These are phyloP conservation scores for Dendrolimus kikuchii DNA, from an alignment of 1,140 invertebrate species.

Conservation along the genomic window DNA sequence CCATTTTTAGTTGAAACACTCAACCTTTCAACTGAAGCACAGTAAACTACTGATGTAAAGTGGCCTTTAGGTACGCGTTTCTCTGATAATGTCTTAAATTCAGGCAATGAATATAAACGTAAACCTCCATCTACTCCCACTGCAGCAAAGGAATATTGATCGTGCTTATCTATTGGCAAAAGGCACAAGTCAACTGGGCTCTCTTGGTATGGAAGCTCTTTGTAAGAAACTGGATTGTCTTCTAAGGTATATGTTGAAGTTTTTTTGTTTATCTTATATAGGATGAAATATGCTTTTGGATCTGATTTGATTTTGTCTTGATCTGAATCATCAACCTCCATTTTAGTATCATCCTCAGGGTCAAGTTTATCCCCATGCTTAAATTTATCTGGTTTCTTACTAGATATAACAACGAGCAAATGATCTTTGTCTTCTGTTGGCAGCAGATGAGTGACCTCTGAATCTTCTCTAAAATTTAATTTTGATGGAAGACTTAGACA, in stretches of 20 bases:
- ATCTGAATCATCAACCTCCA: conserved; percentile 52
- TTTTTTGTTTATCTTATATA: conserved; percentile 56
- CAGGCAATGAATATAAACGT: conserved; percentile 77
- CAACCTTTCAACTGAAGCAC: conserved; percentile 86
- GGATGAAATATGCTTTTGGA: conserved; percentile 48
- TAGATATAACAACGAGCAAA: conserved; percentile 76
- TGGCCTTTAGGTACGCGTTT: conserved; percentile 78
- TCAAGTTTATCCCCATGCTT: conserved; percentile 41
- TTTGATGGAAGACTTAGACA: conserved; percentile 68
- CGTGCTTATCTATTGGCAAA: conserved; percentile 72
- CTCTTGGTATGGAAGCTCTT: conserved; percentile 76
- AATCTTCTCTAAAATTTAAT: conserved; percentile 59
- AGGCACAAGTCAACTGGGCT: conserved; percentile 79
- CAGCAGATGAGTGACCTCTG: conserved; percentile 74
- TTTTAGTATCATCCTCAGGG: conserved; percentile 43
- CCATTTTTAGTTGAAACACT: conserved; percentile 87
- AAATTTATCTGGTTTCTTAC: conserved; percentile 41
- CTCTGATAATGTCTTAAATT: conserved; percentile 76
- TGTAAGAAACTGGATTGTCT: conserved; percentile 75
- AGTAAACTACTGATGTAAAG: conserved; percentile 84
- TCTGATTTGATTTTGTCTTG: conserved; percentile 35
- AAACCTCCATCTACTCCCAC: conserved; percentile 81
- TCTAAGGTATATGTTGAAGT: conserved; percentile 59
- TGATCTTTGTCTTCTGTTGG: conserved; percentile 77
- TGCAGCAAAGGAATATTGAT: conserved; percentile 49